phyloP scores from a whole-genome alignment of 1,140 invertebrate genomes.

The Coptotermes formosanus region DNA sequence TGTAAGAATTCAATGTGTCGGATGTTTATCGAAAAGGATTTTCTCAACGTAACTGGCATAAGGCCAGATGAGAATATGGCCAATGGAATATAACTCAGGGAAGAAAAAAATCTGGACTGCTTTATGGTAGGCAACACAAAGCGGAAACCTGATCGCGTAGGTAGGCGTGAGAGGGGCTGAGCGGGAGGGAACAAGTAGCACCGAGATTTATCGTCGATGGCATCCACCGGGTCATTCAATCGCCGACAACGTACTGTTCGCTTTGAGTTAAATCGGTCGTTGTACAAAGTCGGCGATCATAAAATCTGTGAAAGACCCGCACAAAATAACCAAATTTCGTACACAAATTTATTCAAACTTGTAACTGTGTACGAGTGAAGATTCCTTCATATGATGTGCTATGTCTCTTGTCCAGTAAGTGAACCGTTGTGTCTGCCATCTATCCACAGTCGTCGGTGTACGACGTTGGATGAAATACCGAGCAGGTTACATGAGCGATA shows the following conservation, averaged over 20 bases:
- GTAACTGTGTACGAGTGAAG: no score
- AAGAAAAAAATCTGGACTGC: not conserved
- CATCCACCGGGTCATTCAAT: not conserved
- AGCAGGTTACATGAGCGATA: no score
- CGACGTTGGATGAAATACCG: no score
- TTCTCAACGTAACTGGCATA: not conserved
- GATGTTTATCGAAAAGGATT: not conserved
- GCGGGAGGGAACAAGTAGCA: not conserved
- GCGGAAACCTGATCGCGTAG: slow-evolving; percentile 15
- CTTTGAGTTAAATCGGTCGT: not conserved
- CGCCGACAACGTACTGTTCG: not conserved
- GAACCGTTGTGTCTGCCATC: no score
- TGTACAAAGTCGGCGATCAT: not conserved
- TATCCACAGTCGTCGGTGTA: no score
- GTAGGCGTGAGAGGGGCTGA: not conserved
- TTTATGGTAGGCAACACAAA: slow-evolving; percentile 27
- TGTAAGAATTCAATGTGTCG: not conserved
- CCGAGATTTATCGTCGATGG: not conserved
- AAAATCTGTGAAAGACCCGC: no score
- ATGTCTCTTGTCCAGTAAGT: no score
- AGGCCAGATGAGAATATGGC: slow-evolving; percentile 26
- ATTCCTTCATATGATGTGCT: no score
- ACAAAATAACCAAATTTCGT: no score
- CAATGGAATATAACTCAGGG: slow-evolving; percentile 23
- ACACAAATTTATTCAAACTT: no score